Evolutionary conservation across 2,888 invertebrate species (phyloP), one percentile per base, ranked within the genome.

Genomic region (Andrena bucephala): DNA sequence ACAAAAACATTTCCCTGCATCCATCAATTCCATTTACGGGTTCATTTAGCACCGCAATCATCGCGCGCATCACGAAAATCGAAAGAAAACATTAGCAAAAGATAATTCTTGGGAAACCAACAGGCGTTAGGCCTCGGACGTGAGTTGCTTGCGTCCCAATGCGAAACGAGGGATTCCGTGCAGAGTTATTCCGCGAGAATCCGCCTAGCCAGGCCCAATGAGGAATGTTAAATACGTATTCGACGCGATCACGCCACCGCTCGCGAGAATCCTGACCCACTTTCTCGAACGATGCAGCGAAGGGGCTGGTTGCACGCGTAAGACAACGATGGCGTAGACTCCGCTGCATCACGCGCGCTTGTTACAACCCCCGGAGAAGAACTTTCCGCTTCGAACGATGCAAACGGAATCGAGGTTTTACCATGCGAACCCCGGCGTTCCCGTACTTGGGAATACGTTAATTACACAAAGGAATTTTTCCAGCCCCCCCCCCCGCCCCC

Each of bases 381-480:
- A 81, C 69, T 74, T 69, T 63, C 48, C 8, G 42, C 10, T 50
- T 33, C 50, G 48, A 27, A 29, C 68, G 57, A 57, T 42, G 68
- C 54, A 78, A 70, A 69, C 42, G 83, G 42, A 83, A 80, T 65
- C 72, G 52, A 24, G 76, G 62, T 75, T 60, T 80, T 77, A 57
- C 16, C 70, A 66, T 16, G 29, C 52, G 16, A 29, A 67, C 67
- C 31, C 20, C 33, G 68, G 27, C 42, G 42, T 81, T 70, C 77
- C 68, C 29, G 71, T 71, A 70, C 80, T 84, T 85, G 67, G 76
- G 87, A 69, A 81, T 84, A 87, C 88, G 83, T 83, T 88, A 88
- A 88, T 88, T 88, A 83, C 83, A 83, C 83, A 85, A 88, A 87
- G 86, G 83, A 81, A 86, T 83, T 83, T 62, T 72, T 80, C 77